A percentile compares a stretch with the other conserved stretches of the same genome.
These are phyloP conservation scores for Lepidostoma basale DNA, from an alignment of 1,140 invertebrate genomes.

Conservation along the genomic window DNA sequence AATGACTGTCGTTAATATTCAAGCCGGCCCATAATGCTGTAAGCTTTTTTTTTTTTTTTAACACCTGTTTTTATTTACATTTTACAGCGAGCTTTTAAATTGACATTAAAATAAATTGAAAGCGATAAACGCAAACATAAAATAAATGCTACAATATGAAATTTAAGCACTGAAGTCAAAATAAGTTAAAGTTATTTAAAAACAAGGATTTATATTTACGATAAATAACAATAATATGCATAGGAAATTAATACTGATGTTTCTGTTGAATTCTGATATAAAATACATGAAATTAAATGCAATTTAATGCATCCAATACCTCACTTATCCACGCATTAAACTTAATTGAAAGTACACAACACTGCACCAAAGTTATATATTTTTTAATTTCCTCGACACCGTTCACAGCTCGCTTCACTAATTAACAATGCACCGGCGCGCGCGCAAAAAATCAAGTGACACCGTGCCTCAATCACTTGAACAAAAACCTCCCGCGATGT, in stretches of 20 bases:
- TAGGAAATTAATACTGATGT: not conserved
- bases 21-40: too few relatives aligned
- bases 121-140: too few relatives aligned
- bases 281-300: not conserved
- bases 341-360: conserved; percentile 8
- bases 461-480: conserved; percentile 20
- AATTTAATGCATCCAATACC: not conserved
- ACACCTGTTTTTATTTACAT: too few relatives aligned
- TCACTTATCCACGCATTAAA: conserved; percentile 1
- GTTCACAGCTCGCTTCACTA: conserved; percentile 7
- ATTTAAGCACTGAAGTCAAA: too few relatives aligned
- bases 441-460: conserved; percentile 26
- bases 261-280: not conserved
- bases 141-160: too few relatives aligned
- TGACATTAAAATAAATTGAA: too few relatives aligned
- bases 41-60: too few relatives aligned
- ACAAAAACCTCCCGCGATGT: conserved; percentile 21
- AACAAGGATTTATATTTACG: too few relatives aligned
- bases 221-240: not conserved
- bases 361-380: conserved; percentile 15
- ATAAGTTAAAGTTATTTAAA: too few relatives aligned
- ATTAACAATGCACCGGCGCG: conserved; percentile 26
- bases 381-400: not conserved
- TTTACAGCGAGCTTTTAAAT: too few relatives aligned
- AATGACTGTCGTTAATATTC: too few relatives aligned